These are phyloP conservation scores for Brachionus sp. DNA, from an alignment of 1,140 invertebrate genomes.

Conservation along the genomic window DNA sequence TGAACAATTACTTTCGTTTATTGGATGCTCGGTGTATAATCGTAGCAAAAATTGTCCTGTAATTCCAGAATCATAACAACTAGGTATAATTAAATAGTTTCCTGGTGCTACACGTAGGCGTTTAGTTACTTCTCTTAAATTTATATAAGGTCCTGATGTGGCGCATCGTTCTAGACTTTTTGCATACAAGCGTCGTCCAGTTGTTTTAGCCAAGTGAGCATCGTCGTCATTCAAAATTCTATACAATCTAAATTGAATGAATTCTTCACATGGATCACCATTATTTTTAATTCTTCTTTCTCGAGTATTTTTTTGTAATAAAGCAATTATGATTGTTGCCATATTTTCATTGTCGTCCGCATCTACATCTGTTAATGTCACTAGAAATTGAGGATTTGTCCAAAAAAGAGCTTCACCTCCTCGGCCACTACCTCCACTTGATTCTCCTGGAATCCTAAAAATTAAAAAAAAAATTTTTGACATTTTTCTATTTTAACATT, in stretches of 20 bases:
- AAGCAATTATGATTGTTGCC: constrained; percentile 41
- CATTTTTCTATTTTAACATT: constrained; percentile 57
- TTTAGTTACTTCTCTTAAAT: constrained; percentile 56
- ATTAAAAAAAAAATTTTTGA: constrained; percentile 56
- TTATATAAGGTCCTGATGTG: constrained; percentile 56
- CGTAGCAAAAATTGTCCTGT: constrained; percentile 64
- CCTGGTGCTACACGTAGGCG: constrained; percentile 61
- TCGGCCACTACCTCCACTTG: constrained; percentile 42
- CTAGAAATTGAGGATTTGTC: constrained; percentile 45
- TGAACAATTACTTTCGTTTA: background rate
- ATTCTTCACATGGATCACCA: constrained; percentile 38
- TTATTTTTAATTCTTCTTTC: constrained; percentile 22
- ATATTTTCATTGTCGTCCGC: constrained; percentile 48
- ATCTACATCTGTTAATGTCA: constrained; percentile 21
- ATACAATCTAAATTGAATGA: constrained; percentile 45
- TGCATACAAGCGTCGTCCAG: constrained; percentile 31
- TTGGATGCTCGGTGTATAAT: constrained; percentile 60
- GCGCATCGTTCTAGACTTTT: constrained; percentile 46
- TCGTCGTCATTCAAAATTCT: background rate
- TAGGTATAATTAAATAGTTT: constrained; percentile 66
- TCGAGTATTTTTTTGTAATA: constrained; percentile 37
- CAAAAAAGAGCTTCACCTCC: constrained; percentile 7
- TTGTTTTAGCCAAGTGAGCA: background rate
- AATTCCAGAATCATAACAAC: constrained; percentile 65
- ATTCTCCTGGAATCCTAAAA: background rate